Evolutionary conservation across 2,113 vertebrate genomes (phyloP).

Genomic region (Rhinoptilus africanus): DNA sequence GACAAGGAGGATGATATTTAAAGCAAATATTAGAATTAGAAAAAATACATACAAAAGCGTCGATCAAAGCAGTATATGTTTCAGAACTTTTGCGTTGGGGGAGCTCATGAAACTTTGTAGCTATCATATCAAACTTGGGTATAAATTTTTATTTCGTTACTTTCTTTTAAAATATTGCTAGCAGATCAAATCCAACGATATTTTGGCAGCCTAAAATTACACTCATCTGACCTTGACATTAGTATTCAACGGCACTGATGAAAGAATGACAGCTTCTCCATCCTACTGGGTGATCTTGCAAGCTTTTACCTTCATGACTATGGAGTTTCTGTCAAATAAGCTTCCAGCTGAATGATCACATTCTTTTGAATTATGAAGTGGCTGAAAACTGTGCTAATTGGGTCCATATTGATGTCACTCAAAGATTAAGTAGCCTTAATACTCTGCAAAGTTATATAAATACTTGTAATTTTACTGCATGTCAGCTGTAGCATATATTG

Average conservation of each 20-base stretch:
- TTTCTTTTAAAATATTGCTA: constrained; percentile 65
- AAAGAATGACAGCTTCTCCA: constrained; percentile 77
- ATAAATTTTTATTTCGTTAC: constrained; percentile 43
- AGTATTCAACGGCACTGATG: constrained; percentile 76
- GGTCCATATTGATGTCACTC: constrained; percentile 69
- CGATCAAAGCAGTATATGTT: not conserved
- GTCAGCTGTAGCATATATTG: not conserved
- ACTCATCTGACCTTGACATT: constrained; percentile 80
- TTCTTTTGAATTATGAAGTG: constrained; percentile 78
- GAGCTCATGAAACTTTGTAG: not conserved
- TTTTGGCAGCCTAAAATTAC: constrained; percentile 81
- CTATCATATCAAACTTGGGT: constrained; percentile 22
- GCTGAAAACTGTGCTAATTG: constrained; percentile 77
- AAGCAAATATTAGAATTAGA: not conserved
- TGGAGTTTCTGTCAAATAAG: constrained; percentile 79
- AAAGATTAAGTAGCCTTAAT: constrained; percentile 69
- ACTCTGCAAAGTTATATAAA: constrained; percentile 52
- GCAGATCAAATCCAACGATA: constrained; percentile 70
- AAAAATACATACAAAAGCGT: not conserved
- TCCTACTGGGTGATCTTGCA: constrained; percentile 76
- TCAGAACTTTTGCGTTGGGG: not conserved
- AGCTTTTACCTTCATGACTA: constrained; percentile 79
- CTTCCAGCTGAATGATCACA: constrained; percentile 78
- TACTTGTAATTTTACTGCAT: constrained; percentile 29
- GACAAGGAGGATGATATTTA: not conserved